These are phyloP conservation scores for Anhinga rufa DNA, from an alignment of 2,113 vertebrate species.

Conservation along the genomic window DNA sequence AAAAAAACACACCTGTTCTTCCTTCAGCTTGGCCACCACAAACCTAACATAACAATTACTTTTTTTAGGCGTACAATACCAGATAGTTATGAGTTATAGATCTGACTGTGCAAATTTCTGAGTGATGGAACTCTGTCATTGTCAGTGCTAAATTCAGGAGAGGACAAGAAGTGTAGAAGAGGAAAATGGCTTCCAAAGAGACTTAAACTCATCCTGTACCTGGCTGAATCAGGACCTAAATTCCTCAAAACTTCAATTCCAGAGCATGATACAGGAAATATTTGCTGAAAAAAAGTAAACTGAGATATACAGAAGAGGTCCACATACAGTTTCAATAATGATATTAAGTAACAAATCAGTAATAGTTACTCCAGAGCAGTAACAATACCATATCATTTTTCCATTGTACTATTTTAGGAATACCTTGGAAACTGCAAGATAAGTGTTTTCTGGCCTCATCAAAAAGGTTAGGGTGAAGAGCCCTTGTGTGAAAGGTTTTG, in stretches of 20 bases:
- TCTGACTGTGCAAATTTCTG: not conserved
- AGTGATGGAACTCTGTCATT: not conserved
- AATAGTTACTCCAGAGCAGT: not conserved
- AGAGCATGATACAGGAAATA: not conserved
- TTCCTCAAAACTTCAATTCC: not conserved
- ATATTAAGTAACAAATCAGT: slow-evolving; percentile 16
- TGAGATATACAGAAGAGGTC: not conserved
- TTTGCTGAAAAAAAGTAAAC: not conserved
- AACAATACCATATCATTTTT: slow-evolving; percentile 22
- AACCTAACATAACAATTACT: not conserved
- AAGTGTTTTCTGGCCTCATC: slow-evolving; percentile 55
- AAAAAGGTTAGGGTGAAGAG: slow-evolving; percentile 58
- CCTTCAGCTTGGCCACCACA: not conserved
- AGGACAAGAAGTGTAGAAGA: not conserved
- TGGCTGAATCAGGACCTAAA: not conserved
- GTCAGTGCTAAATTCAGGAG: not conserved
- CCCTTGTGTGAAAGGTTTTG: slow-evolving; percentile 48
- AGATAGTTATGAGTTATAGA: not conserved
- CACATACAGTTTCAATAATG: not conserved
- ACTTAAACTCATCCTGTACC: not conserved
- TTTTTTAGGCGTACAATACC: not conserved
- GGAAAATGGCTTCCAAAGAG: not conserved
- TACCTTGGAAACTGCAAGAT: slow-evolving; percentile 37
- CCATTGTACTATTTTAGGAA: slow-evolving; percentile 45
- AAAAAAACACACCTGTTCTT: not conserved